Base-by-base conservation (phyloP, 2,113 vertebrate species). In the Rhegmatorhina hoffmannsi region DNA sequence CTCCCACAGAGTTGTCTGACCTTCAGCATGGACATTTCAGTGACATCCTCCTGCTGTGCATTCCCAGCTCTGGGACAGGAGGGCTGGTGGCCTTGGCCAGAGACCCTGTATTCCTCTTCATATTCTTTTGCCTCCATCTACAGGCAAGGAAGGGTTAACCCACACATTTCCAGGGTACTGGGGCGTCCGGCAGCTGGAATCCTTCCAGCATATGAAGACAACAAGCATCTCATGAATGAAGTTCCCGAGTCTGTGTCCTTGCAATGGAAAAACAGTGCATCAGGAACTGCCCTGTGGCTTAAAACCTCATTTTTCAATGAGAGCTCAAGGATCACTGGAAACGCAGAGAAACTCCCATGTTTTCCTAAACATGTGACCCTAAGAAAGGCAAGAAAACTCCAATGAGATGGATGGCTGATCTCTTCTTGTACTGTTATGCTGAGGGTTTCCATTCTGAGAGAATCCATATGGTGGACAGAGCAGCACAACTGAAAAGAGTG, bases 101-200 rank as follows among this genome's bases (percentile, higher is more conserved):
- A 34, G 36, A 34, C 7, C 15, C 9, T 0, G 0, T 38, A n/a
- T 40, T 86, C 47, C 55, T 87, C 83, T 89, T 47, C 13, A 18
- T 15, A 44, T 68, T 36, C n/a, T 88, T 81, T 85, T 94, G 86
- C 85, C 49, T 93, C 73, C 53, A 69, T 86, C 73, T 87, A 26
- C 86, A 87, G 94, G 90, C 88, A 96, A 94, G 90, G 56, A 96
- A 96, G 90, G 90, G 90, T 97, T 97, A 97, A 97, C 75, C 70
- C 83, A 70, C 62, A 72, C 76, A 82, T 90, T 94, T 95, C 83
- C 86, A 89, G 90, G 88, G 88, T 89, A 86, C 83, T 53, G 85
- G 76, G 80, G 93, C 64, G 1, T 60, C 53, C 6, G 1, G 56
- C 64, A 93, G 90, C 85, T 97, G 95, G 90, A 92, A 11, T 67